phyloP scores from a whole-genome alignment of 2,797 vertebrate genomes.

The Cynodonichthys magdalenae region DNA sequence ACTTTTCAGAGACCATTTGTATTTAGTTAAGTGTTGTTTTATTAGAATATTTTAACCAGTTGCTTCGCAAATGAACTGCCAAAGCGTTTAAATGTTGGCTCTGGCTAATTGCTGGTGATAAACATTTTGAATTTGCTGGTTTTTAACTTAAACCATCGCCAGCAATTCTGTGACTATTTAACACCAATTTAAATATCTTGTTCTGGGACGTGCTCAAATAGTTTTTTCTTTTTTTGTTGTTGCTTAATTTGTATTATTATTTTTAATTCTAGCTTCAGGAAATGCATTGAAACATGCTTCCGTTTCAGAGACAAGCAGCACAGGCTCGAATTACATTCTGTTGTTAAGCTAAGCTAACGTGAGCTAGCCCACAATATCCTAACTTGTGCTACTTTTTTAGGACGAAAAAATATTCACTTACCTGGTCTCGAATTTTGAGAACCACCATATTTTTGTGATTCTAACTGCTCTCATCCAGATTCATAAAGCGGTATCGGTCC shows the following conservation, averaged over 20 bases:
- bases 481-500: constrained; percentile 56
- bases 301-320: constrained; percentile 38
- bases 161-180: constrained; percentile 28
- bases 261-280: constrained; percentile 5
- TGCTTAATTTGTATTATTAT: background rate
- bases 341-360: constrained; percentile 52
- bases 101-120: constrained; percentile 63
- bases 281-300: constrained; percentile 40
- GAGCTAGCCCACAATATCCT: constrained; percentile 36
- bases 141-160: constrained; percentile 37
- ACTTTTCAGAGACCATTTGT: background rate
- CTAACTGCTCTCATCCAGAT: constrained; percentile 73
- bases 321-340: constrained; percentile 50
- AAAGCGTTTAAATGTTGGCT: constrained; percentile 34
- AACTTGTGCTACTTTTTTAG: constrained; percentile 34
- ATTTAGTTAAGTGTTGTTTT: constrained; percentile 2
- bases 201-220: background rate
- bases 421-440: constrained; percentile 85
- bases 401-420: constrained; percentile 50
- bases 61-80: constrained; percentile 13
- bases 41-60: constrained; percentile 18
- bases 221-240: too few relatives aligned
- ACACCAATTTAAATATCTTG: background rate
- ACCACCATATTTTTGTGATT: constrained; percentile 81
- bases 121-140: constrained; percentile 47